Base-by-base conservation (phyloP, 2,888 invertebrate genomes). In the Cataglyphis albicans region DNA sequence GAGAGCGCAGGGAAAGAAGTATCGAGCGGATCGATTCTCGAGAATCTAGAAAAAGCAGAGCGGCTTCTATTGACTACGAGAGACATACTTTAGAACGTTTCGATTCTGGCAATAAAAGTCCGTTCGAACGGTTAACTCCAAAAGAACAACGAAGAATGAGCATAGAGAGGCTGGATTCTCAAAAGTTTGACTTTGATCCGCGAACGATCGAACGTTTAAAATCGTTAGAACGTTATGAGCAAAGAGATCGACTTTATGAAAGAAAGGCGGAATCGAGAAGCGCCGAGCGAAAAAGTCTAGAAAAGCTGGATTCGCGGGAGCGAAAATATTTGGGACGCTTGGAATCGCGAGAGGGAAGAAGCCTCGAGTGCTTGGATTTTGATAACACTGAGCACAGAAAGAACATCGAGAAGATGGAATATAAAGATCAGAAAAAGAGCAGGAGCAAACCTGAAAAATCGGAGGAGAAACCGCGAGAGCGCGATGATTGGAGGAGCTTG, bases 401-500 rank as follows among this genome's bases (percentile, higher is more conserved):
- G 7, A 90, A 89, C 70, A 65, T 86, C 25, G 92, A 93, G n/a
- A 89, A 76, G 57, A 72, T 88, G 32, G 92, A 93, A 25, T 68
- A 76, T 21, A 91, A 89, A 48, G 92, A 91, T 0, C 21, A 84
- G 2, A 88, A 85, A 67, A 86, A 81, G 68, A 80, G 74, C 21
- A 88, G 88, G 6, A 81, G 67, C 25, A 85, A 78, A 32, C 44
- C 72, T 32, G 90, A 91, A 25, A 88, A 88, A 65, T 90, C 90
- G 0, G 92, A 94, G 85, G 93, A 92, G 1, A 93, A 91, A 65
- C 93, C 93, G 2, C 90, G 91, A 0, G 94, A 94, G 80, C 88
- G 94, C 68, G 94, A 94, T 80, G 94, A 94, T 59, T 94, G 94
- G 94, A 91, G 91, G 64, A 94, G 94, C 32, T 88, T 94, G 74